Evolutionary conservation across 2,888 invertebrate genomes (phyloP).

Genomic region (Operophtera brumata): DNA sequence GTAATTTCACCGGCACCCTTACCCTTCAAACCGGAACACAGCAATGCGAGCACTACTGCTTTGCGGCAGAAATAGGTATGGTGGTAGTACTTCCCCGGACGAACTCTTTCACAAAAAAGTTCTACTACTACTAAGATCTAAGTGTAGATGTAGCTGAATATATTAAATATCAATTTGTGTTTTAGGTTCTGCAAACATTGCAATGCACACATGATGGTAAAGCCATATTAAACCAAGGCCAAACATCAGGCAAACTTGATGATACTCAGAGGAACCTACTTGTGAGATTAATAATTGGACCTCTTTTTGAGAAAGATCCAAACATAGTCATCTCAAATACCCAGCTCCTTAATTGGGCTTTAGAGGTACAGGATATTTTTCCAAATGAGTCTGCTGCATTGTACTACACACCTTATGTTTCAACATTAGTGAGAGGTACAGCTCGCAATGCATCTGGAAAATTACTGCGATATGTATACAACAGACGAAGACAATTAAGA

Average conservation of each 20-base stretch:
- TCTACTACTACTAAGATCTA: too few relatives aligned
- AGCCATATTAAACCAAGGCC: neutral
- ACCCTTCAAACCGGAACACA: too few relatives aligned
- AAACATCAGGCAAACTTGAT: neutral
- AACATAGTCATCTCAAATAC: neutral
- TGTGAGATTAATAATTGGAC: neutral
- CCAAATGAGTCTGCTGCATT: neutral
- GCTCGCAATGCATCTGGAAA: neutral
- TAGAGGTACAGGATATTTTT: neutral
- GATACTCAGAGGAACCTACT: neutral
- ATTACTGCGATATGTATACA: neutral
- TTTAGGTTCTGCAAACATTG: neutral
- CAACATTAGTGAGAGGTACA: neutral
- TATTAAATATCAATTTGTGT: neutral
- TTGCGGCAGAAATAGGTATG: too few relatives aligned
- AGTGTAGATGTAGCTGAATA: too few relatives aligned
- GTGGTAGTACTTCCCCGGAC: too few relatives aligned
- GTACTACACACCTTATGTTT: neutral
- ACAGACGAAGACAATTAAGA: neutral
- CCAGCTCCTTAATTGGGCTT: neutral
- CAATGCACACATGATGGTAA: neutral
- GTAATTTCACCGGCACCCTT: too few relatives aligned
- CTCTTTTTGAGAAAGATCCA: neutral
- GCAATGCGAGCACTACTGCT: too few relatives aligned
- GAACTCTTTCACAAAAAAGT: too few relatives aligned